These are phyloP conservation scores for Chrysomallon squamiferum DNA, from an alignment of 1,140 invertebrate genomes.

Conservation along the genomic window DNA sequence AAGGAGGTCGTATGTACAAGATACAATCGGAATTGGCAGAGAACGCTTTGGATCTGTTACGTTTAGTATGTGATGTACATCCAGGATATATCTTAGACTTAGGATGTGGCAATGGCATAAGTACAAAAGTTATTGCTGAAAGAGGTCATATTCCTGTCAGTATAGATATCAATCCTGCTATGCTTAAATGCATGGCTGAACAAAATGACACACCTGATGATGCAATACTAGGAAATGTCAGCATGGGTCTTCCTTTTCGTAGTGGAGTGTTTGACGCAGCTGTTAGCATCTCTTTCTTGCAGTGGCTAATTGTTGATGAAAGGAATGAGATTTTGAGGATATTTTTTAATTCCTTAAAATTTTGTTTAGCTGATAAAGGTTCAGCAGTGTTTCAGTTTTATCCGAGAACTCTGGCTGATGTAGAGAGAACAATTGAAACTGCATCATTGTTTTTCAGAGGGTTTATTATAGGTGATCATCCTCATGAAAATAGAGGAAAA, in stretches of 20 bases:
- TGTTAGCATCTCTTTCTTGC: neutral
- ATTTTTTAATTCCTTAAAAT: neutral
- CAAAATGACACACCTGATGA: neutral
- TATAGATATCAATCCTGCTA: constrained; percentile 19
- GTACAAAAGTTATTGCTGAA: neutral
- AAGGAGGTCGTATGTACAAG: neutral
- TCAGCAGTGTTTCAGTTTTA: neutral
- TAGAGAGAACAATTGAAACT: neutral
- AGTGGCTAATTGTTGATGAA: neutral
- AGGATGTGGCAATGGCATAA: constrained; percentile 27
- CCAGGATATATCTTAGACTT: constrained; percentile 22
- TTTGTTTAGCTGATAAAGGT: neutral
- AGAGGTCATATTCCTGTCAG: constrained; percentile 16
- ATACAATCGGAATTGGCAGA: constrained; percentile 1
- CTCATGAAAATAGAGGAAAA: neutral
- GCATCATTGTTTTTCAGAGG: neutral
- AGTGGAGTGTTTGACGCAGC: neutral
- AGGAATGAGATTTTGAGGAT: neutral
- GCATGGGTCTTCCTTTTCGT: neutral
- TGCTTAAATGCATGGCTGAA: constrained; percentile 1
- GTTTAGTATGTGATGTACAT: neutral
- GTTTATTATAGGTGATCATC: neutral
- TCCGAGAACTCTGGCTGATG: neutral
- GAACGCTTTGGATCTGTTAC: neutral
- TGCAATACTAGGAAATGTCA: neutral